Percentiles rank a stretch among this genome's conserved stretches.
Evolutionary conservation across 1,140 invertebrate genomes (phyloP).

Genomic region (Drosophila bocqueti): DNA sequence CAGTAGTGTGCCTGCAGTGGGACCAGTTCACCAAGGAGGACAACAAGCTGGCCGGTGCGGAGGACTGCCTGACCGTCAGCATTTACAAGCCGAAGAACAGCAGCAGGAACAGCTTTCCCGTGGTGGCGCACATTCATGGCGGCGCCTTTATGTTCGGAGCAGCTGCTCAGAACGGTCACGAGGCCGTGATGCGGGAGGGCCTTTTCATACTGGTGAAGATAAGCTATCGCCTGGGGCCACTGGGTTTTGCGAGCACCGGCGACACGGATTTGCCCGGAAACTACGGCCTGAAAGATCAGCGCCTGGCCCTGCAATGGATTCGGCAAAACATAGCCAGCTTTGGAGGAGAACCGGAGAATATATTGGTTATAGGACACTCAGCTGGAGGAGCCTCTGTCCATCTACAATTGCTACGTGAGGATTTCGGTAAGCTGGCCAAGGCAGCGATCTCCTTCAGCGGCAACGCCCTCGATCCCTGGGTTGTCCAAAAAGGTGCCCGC

Average conservation of each 20-base stretch:
- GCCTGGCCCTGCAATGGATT: constrained; percentile 88
- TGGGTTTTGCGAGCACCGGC: constrained; percentile 88
- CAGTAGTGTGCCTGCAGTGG: constrained; percentile 61
- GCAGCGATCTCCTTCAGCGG: constrained; percentile 71
- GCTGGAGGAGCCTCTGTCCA: constrained; percentile 87
- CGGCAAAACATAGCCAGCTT: constrained; percentile 87
- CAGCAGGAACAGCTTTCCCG: constrained; percentile 70
- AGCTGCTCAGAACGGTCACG: constrained; percentile 85
- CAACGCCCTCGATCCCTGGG: constrained; percentile 73
- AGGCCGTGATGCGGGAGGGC: constrained; percentile 86
- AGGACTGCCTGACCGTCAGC: constrained; percentile 84
- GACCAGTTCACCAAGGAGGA: constrained; percentile 47
- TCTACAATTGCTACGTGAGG: constrained; percentile 88
- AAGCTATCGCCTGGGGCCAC: constrained; percentile 88
- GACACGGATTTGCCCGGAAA: constrained; percentile 87
- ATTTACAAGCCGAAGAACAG: constrained; percentile 75
- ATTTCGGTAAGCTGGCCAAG: constrained; percentile 55
- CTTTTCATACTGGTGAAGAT: constrained; percentile 88
- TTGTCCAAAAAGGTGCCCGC: constrained; percentile 86
- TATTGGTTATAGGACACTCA: constrained; percentile 87
- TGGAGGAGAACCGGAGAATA: constrained; percentile 87
- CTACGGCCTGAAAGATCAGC: constrained; percentile 89
- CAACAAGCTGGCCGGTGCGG: constrained; percentile 60
- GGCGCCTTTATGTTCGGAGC: constrained; percentile 86
- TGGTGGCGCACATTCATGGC: constrained; percentile 86